Evolutionary conservation across 2,797 vertebrate species (phyloP).

Genomic region (Clarias fuscus): DNA sequence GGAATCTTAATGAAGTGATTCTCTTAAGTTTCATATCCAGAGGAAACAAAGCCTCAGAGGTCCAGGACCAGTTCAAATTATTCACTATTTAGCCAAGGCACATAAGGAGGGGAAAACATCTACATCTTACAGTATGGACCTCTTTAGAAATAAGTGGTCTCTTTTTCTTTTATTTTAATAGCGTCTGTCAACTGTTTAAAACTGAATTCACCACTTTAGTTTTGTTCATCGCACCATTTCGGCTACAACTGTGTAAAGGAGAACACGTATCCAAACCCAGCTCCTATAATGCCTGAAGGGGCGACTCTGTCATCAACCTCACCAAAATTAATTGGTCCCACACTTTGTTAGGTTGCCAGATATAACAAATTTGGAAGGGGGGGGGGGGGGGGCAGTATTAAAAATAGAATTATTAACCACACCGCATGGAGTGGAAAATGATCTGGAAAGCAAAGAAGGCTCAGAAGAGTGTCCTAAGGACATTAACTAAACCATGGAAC

Average conservation of each 20-base stretch:
- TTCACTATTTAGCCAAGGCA: constrained; percentile 7
- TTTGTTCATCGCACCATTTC: not conserved
- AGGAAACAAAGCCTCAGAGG: constrained; percentile 31
- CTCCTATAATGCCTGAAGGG: constrained; percentile 3
- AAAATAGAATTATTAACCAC: constrained; percentile 9
- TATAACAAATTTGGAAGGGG: not conserved
- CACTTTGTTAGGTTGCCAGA: not conserved
- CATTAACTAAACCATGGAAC: not conserved
- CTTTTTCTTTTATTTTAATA: not conserved
- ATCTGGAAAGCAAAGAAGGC: not conserved
- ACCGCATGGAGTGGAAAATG: not conserved
- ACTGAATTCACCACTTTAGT: not conserved
- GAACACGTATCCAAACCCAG: not conserved
- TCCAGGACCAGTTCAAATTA: constrained; percentile 41
- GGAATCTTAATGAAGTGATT: constrained; percentile 64
- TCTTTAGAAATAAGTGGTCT: not conserved
- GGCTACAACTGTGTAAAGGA: not conserved
- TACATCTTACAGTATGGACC: not conserved
- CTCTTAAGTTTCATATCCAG: constrained; percentile 47
- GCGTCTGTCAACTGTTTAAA: not conserved
- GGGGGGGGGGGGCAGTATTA: not conserved
- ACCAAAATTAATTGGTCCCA: constrained; percentile 12
- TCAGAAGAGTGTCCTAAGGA: not conserved
- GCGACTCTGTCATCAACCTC: not conserved
- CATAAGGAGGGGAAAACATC: not conserved